Percentiles rank a stretch among this genome's conserved stretches.
phyloP scores from a whole-genome alignment of 2,113 vertebrate species.

The Numida meleagris region DNA sequence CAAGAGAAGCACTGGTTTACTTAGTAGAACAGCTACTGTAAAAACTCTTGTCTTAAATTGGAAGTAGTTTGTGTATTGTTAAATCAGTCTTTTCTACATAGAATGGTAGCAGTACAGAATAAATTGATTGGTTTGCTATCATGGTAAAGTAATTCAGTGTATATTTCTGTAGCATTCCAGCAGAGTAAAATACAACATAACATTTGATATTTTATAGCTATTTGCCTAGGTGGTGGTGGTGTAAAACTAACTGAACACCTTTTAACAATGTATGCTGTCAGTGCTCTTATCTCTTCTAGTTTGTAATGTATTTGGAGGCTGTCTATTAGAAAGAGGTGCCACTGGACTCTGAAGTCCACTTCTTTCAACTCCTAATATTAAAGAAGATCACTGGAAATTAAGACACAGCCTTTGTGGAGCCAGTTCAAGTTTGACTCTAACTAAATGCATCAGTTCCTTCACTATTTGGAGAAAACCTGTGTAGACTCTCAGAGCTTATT shows the following conservation, averaged over 20 bases:
- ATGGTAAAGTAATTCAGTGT: not conserved
- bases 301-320: not conserved
- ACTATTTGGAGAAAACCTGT: fast-evolving
- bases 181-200: not conserved
- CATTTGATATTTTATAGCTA: not conserved
- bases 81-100: not conserved
- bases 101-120: not conserved
- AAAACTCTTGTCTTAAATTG: not conserved
- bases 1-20: not conserved
- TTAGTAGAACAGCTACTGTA: not conserved
- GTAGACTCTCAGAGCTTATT: not conserved
- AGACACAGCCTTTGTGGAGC: not conserved
- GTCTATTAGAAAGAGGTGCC: not conserved
- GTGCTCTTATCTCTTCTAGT: not conserved
- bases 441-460: not conserved
- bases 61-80: not conserved
- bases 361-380: not conserved
- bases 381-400: not conserved
- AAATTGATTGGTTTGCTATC: not conserved
- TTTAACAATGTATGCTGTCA: not conserved
- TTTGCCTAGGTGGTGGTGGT: not conserved
- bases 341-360: not conserved
- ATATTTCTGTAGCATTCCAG: not conserved
- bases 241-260: not conserved
- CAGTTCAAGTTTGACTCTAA: not conserved